phyloP scores from a whole-genome alignment of 2,888 invertebrate species.

The Dynastes grantii region DNA sequence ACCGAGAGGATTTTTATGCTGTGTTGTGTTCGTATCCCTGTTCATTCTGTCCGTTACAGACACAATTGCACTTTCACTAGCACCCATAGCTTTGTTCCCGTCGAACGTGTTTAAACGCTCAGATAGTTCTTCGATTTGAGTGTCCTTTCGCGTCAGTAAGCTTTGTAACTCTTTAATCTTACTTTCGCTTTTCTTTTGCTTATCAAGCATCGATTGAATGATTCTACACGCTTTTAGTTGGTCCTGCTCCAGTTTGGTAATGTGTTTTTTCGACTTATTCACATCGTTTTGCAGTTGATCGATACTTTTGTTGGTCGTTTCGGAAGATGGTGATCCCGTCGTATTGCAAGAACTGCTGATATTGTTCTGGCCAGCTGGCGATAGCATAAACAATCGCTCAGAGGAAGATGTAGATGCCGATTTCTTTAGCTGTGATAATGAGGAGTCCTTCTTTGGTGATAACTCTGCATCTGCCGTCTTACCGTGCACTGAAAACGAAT shows the following conservation, averaged over 20 bases:
- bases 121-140: slow-evolving; percentile 58
- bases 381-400: slow-evolving; percentile 21
- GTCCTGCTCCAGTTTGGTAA: slow-evolving; percentile 66
- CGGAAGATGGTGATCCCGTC: slow-evolving; percentile 30
- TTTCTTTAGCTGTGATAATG: slow-evolving; percentile 47
- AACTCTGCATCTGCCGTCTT: slow-evolving; percentile 66
- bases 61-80: slow-evolving; percentile 38
- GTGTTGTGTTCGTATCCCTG: slow-evolving; percentile 10
- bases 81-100: neutral
- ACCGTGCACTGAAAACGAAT: slow-evolving; percentile 68
- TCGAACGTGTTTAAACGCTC: slow-evolving; percentile 2
- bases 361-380: slow-evolving; percentile 25
- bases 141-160: slow-evolving; percentile 60
- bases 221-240: slow-evolving; percentile 69
- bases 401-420: slow-evolving; percentile 41
- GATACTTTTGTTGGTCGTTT: slow-evolving; percentile 29
- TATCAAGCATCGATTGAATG: slow-evolving; percentile 67
- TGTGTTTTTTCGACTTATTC: slow-evolving; percentile 59
- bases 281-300: slow-evolving; percentile 57
- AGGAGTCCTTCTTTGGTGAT: slow-evolving; percentile 56
- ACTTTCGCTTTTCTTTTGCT: slow-evolving; percentile 63
- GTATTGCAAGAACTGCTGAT: slow-evolving; percentile 2
- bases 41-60: slow-evolving; percentile 17
- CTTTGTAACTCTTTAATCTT: slow-evolving; percentile 65
- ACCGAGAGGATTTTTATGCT: slow-evolving; percentile 33